These are phyloP conservation scores for Cyclargus thomasi DNA, from an alignment of 1,140 invertebrate species.

Conservation along the genomic window DNA sequence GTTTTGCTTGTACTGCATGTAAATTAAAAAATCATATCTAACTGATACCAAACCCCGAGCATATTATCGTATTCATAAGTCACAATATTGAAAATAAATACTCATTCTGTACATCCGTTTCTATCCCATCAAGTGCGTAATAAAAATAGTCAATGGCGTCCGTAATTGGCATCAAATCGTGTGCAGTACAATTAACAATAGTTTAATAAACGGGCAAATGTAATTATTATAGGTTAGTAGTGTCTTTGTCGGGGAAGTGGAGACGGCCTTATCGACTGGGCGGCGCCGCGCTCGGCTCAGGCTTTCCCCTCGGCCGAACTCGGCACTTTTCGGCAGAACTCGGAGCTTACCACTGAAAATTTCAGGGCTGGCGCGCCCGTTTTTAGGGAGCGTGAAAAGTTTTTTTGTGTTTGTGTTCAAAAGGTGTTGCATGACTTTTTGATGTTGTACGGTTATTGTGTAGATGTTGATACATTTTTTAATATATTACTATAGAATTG, in stretches of 20 bases:
- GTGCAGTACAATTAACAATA: slow-evolving; percentile 8
- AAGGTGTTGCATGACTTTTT: no score
- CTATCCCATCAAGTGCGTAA: not conserved
- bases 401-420: not conserved
- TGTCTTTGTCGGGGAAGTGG: slow-evolving; percentile 70
- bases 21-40: no score
- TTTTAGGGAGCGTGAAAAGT: slow-evolving; percentile 35
- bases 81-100: no score
- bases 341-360: slow-evolving; percentile 57
- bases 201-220: slow-evolving; percentile 66
- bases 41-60: no score
- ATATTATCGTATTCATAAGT: no score
- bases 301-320: slow-evolving; percentile 32
- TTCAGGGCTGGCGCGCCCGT: slow-evolving; percentile 61
- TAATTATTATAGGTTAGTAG: slow-evolving; percentile 74
- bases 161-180: not conserved
- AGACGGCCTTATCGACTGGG: slow-evolving; percentile 76
- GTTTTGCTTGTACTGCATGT: no score
- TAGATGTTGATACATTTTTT: no score
- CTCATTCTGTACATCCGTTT: no score
- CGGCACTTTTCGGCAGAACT: slow-evolving; percentile 41
- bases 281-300: slow-evolving; percentile 60
- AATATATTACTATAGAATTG: no score
- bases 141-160: not conserved
- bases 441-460: no score